Evolutionary conservation across 2,797 vertebrate species (phyloP).

Genomic region (Anas bahamensis): DNA sequence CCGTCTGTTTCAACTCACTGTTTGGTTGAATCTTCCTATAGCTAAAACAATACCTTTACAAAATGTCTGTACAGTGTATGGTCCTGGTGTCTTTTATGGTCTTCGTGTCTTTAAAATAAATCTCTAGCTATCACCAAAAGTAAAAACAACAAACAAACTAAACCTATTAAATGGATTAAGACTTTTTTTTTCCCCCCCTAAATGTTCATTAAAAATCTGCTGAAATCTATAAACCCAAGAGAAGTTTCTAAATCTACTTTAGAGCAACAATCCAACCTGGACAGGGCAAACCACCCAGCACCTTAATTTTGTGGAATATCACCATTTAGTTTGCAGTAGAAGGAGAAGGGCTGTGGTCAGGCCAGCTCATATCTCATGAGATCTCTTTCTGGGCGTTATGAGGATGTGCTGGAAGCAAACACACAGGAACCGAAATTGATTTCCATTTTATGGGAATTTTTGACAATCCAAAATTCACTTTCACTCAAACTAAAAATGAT

Average conservation of each 20-base stretch:
- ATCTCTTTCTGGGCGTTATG: neutral
- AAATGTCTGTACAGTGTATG: neutral
- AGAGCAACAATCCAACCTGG: neutral
- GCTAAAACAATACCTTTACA: neutral
- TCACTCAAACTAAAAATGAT: neutral
- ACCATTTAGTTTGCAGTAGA: neutral
- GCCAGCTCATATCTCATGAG: neutral
- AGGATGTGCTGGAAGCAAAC: neutral
- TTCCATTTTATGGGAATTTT: neutral
- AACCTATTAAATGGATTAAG: neutral
- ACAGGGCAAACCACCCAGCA: neutral
- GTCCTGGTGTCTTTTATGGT: neutral
- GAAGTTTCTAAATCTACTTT: neutral
- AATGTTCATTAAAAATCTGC: neutral
- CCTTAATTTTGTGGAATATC: neutral
- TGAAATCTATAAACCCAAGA: neutral
- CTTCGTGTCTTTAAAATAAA: neutral
- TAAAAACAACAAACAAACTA: too few relatives aligned
- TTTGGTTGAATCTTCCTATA: neutral
- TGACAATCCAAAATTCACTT: neutral
- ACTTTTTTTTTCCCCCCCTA: neutral
- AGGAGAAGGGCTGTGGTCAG: neutral
- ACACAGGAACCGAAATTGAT: neutral
- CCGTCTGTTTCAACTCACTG: neutral
- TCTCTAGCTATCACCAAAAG: neutral